phyloP scores from a whole-genome alignment of 2,113 vertebrate genomes.

The Hippocampus zosterae region DNA sequence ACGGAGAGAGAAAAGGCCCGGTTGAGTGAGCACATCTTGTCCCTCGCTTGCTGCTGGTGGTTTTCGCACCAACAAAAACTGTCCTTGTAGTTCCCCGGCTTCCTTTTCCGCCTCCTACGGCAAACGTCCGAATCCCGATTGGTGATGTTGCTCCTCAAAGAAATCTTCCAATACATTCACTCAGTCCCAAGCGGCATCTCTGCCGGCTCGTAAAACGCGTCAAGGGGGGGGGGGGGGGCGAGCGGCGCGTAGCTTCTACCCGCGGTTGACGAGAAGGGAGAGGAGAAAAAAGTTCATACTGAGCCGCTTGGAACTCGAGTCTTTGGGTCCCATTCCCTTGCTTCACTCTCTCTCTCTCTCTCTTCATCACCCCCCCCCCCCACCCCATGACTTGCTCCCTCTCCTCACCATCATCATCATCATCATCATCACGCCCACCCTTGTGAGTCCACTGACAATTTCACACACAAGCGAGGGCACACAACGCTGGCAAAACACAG shows the following conservation, averaged over 20 bases:
- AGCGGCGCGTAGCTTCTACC: background rate
- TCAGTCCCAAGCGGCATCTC: background rate
- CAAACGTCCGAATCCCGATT: background rate
- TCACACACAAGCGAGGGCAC: conserved; percentile 52
- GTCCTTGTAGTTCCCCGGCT: background rate
- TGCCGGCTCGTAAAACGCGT: background rate
- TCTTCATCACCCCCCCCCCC: conserved; percentile 15
- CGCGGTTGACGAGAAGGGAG: conserved; percentile 1
- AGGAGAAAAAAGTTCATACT: conserved; percentile 9
- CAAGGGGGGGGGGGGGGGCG: background rate
- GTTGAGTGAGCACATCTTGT: conserved; percentile 64
- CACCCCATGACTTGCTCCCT: conserved; percentile 8
- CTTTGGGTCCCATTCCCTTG: conserved; percentile 11
- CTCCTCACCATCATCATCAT: conserved; percentile 61
- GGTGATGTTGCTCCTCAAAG: conserved; percentile 19
- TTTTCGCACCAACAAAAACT: background rate
- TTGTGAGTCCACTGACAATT: conserved; percentile 60
- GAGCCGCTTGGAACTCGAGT: conserved; percentile 10
- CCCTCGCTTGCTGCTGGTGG: background rate
- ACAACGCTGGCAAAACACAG: conserved; percentile 20
- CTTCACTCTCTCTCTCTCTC: conserved; percentile 11
- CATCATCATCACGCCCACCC: conserved; percentile 50
- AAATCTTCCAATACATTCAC: background rate
- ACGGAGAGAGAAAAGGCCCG: conserved; percentile 65
- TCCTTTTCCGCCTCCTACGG: background rate